Base-by-base conservation (phyloP, 1,140 invertebrate species). In the Listronotus bonariensis region DNA sequence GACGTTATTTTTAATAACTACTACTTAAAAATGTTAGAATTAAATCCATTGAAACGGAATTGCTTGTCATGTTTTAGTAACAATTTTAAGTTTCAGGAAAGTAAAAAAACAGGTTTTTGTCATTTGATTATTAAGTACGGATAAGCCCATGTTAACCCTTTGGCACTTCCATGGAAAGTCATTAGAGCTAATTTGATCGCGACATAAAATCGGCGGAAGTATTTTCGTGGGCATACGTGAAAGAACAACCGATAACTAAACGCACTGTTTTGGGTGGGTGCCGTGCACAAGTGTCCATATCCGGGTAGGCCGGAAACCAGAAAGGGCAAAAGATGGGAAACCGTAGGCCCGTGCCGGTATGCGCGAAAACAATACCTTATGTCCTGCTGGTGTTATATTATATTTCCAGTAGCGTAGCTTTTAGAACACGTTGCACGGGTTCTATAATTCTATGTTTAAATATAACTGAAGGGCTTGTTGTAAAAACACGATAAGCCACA, bases 261-360 rank as follows among this genome's bases (percentile, higher is more conserved):
- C 41, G 58, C 63, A 66, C 61, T 65, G 61, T 64, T 64, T 64
- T 64, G 72, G 62, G 63, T 66, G 67, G 48, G 64, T 68, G 60
- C 52, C 64, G 64, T 67, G 48, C 46, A 40, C 65, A 64, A 63
- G 64, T 68, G 45, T 49, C 54, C 59, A 60, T 57, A 55, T 70
- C 68, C 68, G 68, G 65, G 61, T 68, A 55, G 26, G 59, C 60
- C 55, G 68, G 68, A 70, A 70, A 66, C 58, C 61, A 66, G 66
- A 66, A 70, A 66, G 61, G 61, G 52, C 53, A 9, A 45, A 62
- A 62, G 48, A 62, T 53, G 53, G 53, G 61, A 56, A 62, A 54
- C 60, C 38, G 38, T 54, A 46, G 18, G 51, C 60, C 60, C 60
- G 60, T 63, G 60, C 60, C 51, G 49, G 45, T 63, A 48, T 46